phyloP scores from a whole-genome alignment of 2,113 vertebrate species.

The Nerophis ophidion region DNA sequence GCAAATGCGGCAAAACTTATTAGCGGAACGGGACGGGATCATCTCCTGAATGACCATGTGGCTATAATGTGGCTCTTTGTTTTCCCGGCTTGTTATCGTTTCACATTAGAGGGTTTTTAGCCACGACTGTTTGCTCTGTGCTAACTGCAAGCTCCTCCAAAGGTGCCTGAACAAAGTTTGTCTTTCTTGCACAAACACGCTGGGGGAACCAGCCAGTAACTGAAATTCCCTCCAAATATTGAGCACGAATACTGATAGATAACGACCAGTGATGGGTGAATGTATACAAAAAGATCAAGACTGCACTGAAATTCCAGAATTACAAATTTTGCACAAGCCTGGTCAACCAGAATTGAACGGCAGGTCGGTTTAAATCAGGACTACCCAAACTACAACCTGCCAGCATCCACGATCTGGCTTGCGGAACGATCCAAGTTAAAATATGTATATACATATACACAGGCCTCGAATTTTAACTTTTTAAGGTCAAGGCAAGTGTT shows the following conservation, averaged over 20 bases:
- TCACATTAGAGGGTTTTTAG: conserved; percentile 11
- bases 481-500: too few relatives aligned
- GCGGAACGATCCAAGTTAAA: too few relatives aligned
- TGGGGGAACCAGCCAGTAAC: neutral
- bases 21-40: conserved; percentile 10
- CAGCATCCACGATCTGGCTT: too few relatives aligned
- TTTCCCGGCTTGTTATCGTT: conserved; percentile 1
- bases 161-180: neutral
- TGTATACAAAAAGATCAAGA: too few relatives aligned
- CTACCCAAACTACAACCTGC: too few relatives aligned
- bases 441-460: too few relatives aligned
- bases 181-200: neutral
- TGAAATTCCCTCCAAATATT: neutral
- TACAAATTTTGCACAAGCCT: too few relatives aligned
- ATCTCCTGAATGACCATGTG: conserved; percentile 27
- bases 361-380: too few relatives aligned
- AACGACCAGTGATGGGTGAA: neutral
- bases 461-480: too few relatives aligned
- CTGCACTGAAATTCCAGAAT: too few relatives aligned
- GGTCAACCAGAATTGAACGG: too few relatives aligned
- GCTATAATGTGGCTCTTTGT: conserved; percentile 19
- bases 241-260: neutral
- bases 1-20: conserved; percentile 13
- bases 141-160: neutral
- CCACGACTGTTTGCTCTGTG: conserved; percentile 9